Evolutionary conservation across 2,888 invertebrate species (phyloP), one percentile per base, ranked within the genome.

Genomic region (Alloscopus bannaensis): DNA sequence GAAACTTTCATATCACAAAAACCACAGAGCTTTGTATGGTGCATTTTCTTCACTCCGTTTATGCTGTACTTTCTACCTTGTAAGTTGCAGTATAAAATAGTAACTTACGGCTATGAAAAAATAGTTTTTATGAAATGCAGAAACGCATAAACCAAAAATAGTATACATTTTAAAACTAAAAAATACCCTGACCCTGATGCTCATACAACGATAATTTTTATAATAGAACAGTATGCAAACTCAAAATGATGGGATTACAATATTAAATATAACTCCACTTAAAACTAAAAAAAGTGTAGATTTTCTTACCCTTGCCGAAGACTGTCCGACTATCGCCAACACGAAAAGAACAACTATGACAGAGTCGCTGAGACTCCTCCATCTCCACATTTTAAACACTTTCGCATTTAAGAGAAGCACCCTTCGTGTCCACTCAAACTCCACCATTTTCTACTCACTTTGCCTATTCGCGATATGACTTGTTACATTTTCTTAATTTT

Each of bases 331-430:
- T 8, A 72, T n/a, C 4, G 29, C 52, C 20, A 72, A 16, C 20
- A 72, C 13, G 50, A 62, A 72, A 8, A 72, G 16, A 13, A 24
- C 29, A 3, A 62, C 20, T 42, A 24, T 40, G 22, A 52, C 36
- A 50, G 52, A 62, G 28, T 50, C 8, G 13, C 22, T 31, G 1
- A 59, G 20, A 59, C 64, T 42, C 22, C n/a, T 72, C 72, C 62
- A 64, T 72, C 64, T 62, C 72, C 72, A 72, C 72, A 72, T 72
- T 72, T 72, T 72, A 52, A 72, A 72, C 20, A 72, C 72, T 64
- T 72, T 72, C 3, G 50, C 24, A 22, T 55, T 72, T 13, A 64
- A 40, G 62, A 64, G 52, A 1, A 47, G 64, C 36, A 52, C 60
- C 42, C 64, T 72, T 20, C 31, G 31, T 62, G 62, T 72, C 52